Conservation (phyloP, 1,140 invertebrate species). For the Orchestia grillus region DNA sequence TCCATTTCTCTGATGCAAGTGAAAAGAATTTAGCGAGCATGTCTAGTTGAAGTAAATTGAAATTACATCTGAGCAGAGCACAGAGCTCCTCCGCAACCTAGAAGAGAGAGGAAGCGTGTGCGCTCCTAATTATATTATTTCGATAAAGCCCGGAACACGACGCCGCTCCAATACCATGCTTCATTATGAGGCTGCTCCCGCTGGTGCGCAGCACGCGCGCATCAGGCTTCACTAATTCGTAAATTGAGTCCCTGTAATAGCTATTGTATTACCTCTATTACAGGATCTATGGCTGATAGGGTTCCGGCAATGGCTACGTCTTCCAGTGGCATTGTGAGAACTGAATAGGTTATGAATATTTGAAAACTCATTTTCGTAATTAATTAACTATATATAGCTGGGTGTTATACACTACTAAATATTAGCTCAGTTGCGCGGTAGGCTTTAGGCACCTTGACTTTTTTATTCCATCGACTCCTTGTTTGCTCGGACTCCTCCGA, state of each 20-base stretch:
- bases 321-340: neutral
- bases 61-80: neutral
- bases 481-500: too few species aligned
- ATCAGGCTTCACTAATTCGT: neutral
- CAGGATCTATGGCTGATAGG: neutral
- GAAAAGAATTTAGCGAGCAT: neutral
- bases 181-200: neutral
- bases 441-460: too few species aligned
- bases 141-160: neutral
- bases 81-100: neutral
- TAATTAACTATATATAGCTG: neutral
- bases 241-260: neutral
- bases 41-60: neutral
- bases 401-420: too few species aligned
- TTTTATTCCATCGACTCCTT: too few species aligned
- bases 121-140: neutral
- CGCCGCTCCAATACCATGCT: neutral
- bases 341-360: neutral
- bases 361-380: neutral
- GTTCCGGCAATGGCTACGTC: neutral
- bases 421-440: too few species aligned
- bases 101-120: neutral
- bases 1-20: neutral
- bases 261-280: neutral
- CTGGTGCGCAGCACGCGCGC: neutral